Percentiles rank a stretch among this genome's conserved stretches.
phyloP scores from a whole-genome alignment of 2,797 vertebrate species.

The Nannoperca obscura region DNA sequence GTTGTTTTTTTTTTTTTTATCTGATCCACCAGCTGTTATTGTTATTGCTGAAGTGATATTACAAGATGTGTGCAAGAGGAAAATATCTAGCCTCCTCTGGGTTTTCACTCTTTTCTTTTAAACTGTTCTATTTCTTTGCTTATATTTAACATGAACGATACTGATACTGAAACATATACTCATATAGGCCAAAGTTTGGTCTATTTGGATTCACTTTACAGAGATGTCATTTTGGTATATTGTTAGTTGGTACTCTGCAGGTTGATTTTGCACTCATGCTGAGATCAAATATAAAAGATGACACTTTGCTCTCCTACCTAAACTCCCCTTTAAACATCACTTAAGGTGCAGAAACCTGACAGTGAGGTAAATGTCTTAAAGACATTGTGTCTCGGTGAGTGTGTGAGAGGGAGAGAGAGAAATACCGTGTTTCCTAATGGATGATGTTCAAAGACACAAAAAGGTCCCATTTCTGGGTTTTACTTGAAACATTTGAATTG shows the following conservation, averaged over 20 bases:
- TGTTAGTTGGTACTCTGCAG: slow-evolving; percentile 22
- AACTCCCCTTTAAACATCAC: slow-evolving; percentile 56
- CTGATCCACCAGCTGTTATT: slow-evolving; percentile 73
- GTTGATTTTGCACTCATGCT: slow-evolving; percentile 40
- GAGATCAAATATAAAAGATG: slow-evolving; percentile 50
- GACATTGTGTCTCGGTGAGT: slow-evolving; percentile 32
- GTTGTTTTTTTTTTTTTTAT: slow-evolving; percentile 7
- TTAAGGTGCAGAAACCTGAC: slow-evolving; percentile 52
- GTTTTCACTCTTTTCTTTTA: slow-evolving; percentile 31
- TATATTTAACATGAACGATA: slow-evolving; percentile 14
- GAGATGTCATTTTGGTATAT: slow-evolving; percentile 14
- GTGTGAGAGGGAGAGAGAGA: slow-evolving; percentile 18
- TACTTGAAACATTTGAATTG: slow-evolving; percentile 76
- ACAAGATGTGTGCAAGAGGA: slow-evolving; percentile 45
- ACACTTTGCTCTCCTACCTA: slow-evolving; percentile 39
- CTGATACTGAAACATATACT: slow-evolving; percentile 33
- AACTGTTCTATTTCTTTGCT: slow-evolving; percentile 35
- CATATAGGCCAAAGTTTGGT: slow-evolving; percentile 6
- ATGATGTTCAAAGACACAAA: slow-evolving; percentile 71
- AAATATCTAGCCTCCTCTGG: slow-evolving; percentile 45
- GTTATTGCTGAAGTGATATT: slow-evolving; percentile 57
- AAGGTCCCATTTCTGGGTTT: slow-evolving; percentile 72
- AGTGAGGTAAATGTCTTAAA: slow-evolving; percentile 53
- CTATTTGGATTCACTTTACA: slow-evolving; percentile 5
- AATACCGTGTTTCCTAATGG: slow-evolving; percentile 57